Evolutionary conservation across 2,888 invertebrate genomes (phyloP).

Genomic region (Cantharis flavilabris): DNA sequence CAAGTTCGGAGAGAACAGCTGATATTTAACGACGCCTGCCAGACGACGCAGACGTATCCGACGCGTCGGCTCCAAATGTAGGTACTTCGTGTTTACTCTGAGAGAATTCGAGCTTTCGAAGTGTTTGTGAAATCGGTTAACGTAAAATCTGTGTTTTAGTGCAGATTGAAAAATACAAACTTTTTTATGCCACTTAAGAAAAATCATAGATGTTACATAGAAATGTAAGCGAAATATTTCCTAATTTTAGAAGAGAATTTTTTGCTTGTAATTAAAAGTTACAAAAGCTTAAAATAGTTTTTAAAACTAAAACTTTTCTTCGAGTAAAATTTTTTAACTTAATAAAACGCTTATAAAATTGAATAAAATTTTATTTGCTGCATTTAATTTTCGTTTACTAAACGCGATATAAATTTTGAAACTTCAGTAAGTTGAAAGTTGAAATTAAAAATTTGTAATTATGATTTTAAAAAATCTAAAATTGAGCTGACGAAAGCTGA

Average conservation of each 20-base stretch:
- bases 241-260: background rate
- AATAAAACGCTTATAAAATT: background rate
- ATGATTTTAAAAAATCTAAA: background rate
- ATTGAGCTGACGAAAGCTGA: background rate
- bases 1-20: slow-evolving; percentile 40
- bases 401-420: background rate
- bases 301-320: background rate
- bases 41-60: slow-evolving; percentile 45
- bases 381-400: background rate
- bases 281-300: background rate
- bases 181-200: slow-evolving; percentile 23
- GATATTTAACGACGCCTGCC: slow-evolving; percentile 44
- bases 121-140: slow-evolving; percentile 21
- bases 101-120: slow-evolving; percentile 26
- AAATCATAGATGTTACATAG: slow-evolving; percentile 15
- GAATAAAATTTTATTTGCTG: background rate
- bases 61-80: slow-evolving; percentile 42
- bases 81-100: slow-evolving; percentile 35
- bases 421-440: background rate
- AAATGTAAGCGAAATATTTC: background rate
- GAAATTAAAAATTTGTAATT: background rate
- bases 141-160: slow-evolving; percentile 11
- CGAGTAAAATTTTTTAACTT: background rate
- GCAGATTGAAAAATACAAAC: slow-evolving; percentile 5
- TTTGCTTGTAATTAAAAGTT: background rate